These are phyloP conservation scores for Leptosomus discolor DNA, from an alignment of 2,113 vertebrate genomes.

Conservation along the genomic window DNA sequence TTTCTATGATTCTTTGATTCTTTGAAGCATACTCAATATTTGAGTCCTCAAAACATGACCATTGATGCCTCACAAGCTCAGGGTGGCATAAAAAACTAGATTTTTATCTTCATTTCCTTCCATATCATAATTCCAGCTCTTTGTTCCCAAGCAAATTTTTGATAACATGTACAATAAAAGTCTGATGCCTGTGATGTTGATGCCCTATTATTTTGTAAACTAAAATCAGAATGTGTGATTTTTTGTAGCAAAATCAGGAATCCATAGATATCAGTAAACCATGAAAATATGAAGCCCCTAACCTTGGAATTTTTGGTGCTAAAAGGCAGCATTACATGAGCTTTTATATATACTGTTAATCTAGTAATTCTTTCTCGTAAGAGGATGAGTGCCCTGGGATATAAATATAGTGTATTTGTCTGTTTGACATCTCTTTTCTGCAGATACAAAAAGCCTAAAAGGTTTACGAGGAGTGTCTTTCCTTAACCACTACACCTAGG, in stretches of 20 bases:
- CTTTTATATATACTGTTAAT: background rate
- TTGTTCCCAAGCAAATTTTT: background rate
- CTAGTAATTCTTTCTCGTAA: background rate
- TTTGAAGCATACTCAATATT: background rate
- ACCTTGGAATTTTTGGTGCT: background rate
- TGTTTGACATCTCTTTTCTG: background rate
- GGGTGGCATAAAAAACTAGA: background rate
- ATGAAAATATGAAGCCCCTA: background rate
- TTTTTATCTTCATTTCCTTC: background rate
- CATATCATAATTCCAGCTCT: background rate
- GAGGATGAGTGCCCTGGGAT: background rate
- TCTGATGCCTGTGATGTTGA: background rate
- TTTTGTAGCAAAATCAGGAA: background rate
- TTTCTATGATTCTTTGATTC: too few species aligned
- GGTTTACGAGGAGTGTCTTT: background rate
- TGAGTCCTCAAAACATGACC: background rate
- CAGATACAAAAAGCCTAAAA: background rate
- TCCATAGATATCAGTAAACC: background rate
- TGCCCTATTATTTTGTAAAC: fast-evolving
- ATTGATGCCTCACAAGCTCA: background rate
- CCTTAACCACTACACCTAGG: background rate
- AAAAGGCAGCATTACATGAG: background rate
- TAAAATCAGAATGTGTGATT: background rate
- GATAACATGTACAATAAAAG: background rate
- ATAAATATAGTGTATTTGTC: background rate